Evolutionary conservation across 2,888 invertebrate genomes (phyloP).

Genomic region (Heliconius aoede): DNA sequence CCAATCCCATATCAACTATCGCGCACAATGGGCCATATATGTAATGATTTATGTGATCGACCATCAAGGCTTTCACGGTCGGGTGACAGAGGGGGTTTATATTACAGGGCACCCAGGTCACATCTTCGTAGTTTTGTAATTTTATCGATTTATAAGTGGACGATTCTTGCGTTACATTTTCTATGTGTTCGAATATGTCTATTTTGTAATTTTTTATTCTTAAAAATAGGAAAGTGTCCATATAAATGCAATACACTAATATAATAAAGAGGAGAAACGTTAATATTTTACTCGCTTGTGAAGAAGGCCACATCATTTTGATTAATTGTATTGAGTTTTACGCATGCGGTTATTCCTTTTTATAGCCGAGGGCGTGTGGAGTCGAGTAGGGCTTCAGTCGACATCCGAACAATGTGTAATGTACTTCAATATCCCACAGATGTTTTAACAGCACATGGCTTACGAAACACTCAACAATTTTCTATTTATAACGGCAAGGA

Average conservation of each 20-base stretch:
- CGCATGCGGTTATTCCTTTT: slow-evolving; percentile 44
- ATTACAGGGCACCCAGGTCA: slow-evolving; percentile 86
- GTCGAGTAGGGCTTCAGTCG: slow-evolving; percentile 47
- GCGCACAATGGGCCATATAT: slow-evolving; percentile 91
- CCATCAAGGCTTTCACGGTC: slow-evolving; percentile 91
- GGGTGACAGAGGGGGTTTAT: slow-evolving; percentile 91
- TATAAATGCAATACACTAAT: slow-evolving; percentile 86
- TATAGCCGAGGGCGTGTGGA: slow-evolving; percentile 46
- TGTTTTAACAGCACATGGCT: slow-evolving; percentile 45
- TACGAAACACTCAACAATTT: slow-evolving; percentile 41
- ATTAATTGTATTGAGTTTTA: slow-evolving; percentile 35
- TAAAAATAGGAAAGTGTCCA: slow-evolving; percentile 89
- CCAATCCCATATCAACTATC: slow-evolving; percentile 86
- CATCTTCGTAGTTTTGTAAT: slow-evolving; percentile 74
- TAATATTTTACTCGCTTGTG: slow-evolving; percentile 88
- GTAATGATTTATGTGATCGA: slow-evolving; percentile 93
- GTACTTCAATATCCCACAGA: slow-evolving; percentile 37
- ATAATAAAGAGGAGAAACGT: slow-evolving; percentile 83
- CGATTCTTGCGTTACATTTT: slow-evolving; percentile 58
- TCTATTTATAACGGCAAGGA: slow-evolving; percentile 45
- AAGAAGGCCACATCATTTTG: slow-evolving; percentile 88
- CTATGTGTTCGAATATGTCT: slow-evolving; percentile 63
- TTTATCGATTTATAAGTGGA: slow-evolving; percentile 58
- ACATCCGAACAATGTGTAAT: slow-evolving; percentile 21
- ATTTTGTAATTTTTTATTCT: slow-evolving; percentile 88